phyloP scores from a whole-genome alignment of 2,888 invertebrate genomes.

The Pocota personata region DNA sequence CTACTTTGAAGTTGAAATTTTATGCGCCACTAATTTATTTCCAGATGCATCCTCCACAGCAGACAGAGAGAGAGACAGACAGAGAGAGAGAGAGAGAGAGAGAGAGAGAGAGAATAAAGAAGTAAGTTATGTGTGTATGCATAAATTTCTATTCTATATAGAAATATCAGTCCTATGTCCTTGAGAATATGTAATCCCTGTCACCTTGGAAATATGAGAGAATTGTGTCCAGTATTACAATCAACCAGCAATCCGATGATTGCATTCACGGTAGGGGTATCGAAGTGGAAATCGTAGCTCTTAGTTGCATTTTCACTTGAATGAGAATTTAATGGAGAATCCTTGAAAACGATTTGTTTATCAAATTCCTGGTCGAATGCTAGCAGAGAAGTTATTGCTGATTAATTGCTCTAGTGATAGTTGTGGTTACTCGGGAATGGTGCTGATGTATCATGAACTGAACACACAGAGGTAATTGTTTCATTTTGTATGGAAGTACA shows the following conservation, averaged over 20 bases:
- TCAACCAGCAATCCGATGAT: constrained; percentile 2
- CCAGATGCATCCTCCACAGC: constrained; percentile 14
- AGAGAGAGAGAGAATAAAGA: neutral
- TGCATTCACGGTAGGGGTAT: constrained; percentile 21
- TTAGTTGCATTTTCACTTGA: constrained; percentile 39
- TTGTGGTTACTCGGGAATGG: constrained; percentile 19
- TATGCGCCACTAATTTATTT: constrained; percentile 63
- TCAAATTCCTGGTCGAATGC: constrained; percentile 9
- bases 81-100: neutral
- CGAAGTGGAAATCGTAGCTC: constrained; percentile 41
- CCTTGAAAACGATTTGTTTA: constrained; percentile 29
- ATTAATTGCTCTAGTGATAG: constrained; percentile 52
- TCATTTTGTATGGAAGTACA: constrained; percentile 11
- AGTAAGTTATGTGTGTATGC: neutral
- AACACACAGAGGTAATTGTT: neutral
- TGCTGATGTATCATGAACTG: constrained; percentile 37
- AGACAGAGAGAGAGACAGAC: neutral
- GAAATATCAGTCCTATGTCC: constrained; percentile 6
- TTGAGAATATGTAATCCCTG: constrained; percentile 6
- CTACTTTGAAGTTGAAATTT: constrained; percentile 51
- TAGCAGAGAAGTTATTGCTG: constrained; percentile 45
- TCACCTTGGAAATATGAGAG: neutral
- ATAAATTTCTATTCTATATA: constrained; percentile 14
- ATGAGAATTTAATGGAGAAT: constrained; percentile 36
- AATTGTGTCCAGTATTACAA: neutral